phyloP scores from a whole-genome alignment of 2,888 invertebrate genomes.

The Zygaena filipendulae region DNA sequence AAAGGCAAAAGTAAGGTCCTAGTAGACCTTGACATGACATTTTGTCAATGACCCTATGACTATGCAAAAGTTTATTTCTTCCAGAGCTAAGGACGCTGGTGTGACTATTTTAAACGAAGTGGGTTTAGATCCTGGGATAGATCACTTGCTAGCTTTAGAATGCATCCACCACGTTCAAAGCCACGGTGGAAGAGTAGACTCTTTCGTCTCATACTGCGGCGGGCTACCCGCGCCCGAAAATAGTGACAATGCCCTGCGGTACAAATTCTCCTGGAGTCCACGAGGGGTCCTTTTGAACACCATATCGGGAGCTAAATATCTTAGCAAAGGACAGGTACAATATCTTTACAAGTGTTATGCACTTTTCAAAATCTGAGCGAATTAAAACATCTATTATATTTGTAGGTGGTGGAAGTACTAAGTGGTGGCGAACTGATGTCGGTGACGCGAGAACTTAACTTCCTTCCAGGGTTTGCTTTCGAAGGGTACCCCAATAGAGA shows the following conservation, averaged over 20 bases:
- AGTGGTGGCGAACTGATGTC: conserved; percentile 92
- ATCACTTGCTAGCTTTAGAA: conserved; percentile 96
- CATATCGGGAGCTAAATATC: conserved; percentile 88
- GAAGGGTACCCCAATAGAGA: conserved; percentile 98
- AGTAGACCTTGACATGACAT: too few species aligned
- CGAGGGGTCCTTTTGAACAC: conserved; percentile 92
- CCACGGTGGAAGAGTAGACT: conserved; percentile 91
- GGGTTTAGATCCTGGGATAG: conserved; percentile 98
- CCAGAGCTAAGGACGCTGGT: conserved; percentile 88
- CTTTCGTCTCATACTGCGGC: conserved; percentile 97
- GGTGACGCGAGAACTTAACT: conserved; percentile 80
- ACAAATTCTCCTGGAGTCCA: conserved; percentile 98
- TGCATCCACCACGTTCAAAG: conserved; percentile 93
- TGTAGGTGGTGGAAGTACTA: conserved; percentile 84
- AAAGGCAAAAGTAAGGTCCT: too few species aligned
- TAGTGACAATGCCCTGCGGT: conserved; percentile 89
- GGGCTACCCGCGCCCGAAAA: conserved; percentile 97
- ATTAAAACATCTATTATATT: conserved; percentile 5
- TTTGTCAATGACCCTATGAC: too few species aligned
- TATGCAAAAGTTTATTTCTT: too few species aligned
- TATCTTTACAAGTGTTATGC: conserved; percentile 1
- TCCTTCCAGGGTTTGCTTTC: conserved; percentile 95
- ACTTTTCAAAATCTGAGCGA: neutral
- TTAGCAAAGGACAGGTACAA: conserved; percentile 79
- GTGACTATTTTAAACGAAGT: conserved; percentile 96